Evolutionary conservation across 1,140 invertebrate genomes (phyloP).

Genomic region (Musca domestica): DNA sequence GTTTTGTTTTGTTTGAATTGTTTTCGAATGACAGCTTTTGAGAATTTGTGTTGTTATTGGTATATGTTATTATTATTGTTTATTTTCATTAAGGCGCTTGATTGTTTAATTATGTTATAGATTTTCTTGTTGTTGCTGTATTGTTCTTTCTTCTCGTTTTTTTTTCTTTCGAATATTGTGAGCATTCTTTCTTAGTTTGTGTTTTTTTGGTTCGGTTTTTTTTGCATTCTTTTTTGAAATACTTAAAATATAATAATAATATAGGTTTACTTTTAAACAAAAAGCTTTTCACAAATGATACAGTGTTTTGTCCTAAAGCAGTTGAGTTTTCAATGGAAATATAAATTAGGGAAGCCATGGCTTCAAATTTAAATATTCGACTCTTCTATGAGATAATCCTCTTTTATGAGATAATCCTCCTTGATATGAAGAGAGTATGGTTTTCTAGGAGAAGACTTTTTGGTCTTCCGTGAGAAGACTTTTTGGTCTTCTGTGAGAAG

Average conservation of each 20-base stretch:
- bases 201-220: neutral
- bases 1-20: no score
- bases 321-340: no score
- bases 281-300: constrained; percentile 15
- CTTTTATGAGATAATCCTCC: no score
- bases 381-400: no score
- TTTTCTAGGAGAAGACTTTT: no score
- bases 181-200: constrained; percentile 18
- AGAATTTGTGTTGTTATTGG: neutral
- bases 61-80: neutral
- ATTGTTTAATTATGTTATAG: no score
- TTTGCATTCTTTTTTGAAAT: constrained; percentile 2
- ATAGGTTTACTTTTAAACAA: constrained; percentile 21
- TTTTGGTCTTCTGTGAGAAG: no score
- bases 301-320: constrained; percentile 20
- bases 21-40: constrained; percentile 3
- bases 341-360: no score
- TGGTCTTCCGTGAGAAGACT: no score
- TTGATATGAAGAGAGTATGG: no score
- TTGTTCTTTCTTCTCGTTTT: neutral
- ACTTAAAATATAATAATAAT: constrained; percentile 1
- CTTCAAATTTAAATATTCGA: no score
- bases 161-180: constrained; percentile 18
- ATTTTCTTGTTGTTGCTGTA: no score
- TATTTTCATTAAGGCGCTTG: neutral